Conservation (phyloP, 2,797 vertebrate species). For the Esox lucius region DNA sequence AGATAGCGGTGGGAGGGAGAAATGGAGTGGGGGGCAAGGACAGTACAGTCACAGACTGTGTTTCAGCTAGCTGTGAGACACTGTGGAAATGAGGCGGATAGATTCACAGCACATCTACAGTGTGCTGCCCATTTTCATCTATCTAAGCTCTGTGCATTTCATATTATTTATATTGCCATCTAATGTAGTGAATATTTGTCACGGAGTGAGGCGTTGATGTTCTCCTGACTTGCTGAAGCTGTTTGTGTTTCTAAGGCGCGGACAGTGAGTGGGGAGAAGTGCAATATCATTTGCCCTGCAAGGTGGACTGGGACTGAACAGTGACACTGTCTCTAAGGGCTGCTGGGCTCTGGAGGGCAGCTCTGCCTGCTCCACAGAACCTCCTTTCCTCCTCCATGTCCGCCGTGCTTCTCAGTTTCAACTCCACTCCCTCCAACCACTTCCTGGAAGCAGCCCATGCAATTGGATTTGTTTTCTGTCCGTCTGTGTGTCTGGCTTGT, state of each 20-base stretch:
- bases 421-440: slow-evolving; percentile 45
- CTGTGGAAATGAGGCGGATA: background rate
- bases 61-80: background rate
- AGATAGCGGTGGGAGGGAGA: slow-evolving; percentile 12
- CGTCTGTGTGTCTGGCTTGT: slow-evolving; percentile 68
- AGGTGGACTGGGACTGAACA: slow-evolving; percentile 34
- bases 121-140: background rate
- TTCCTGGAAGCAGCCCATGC: slow-evolving; percentile 68
- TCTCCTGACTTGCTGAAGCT: slow-evolving; percentile 18
- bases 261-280: slow-evolving; percentile 35
- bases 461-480: slow-evolving; percentile 68
- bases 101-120: background rate
- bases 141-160: background rate
- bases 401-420: background rate
- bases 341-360: background rate
- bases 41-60: slow-evolving; percentile 13
- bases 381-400: slow-evolving; percentile 18
- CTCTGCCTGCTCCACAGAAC: background rate
- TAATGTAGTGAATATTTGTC: background rate
- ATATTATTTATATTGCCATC: background rate
- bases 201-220: slow-evolving; percentile 34
- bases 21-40: slow-evolving; percentile 16
- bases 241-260: slow-evolving; percentile 41
- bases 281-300: slow-evolving; percentile 32
- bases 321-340: slow-evolving; percentile 22